phyloP scores from a whole-genome alignment of 2,113 vertebrate genomes.

The Rhombomys opimus region DNA sequence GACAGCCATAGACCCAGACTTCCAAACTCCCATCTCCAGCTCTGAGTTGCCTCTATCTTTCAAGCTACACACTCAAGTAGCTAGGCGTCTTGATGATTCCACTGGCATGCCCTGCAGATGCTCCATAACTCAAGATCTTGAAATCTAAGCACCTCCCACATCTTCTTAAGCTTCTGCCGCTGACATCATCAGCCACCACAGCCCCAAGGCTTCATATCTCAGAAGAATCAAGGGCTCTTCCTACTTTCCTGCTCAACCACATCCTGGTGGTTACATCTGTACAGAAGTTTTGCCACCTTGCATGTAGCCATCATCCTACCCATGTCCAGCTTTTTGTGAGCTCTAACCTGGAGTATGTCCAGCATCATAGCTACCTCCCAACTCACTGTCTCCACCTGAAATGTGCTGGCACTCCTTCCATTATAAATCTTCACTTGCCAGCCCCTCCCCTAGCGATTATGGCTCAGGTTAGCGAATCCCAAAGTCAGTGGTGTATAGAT shows the following conservation, averaged over 20 bases:
- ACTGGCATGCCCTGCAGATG: not conserved
- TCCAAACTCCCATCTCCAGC: not conserved
- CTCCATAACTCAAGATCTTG: not conserved
- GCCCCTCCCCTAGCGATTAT: not conserved
- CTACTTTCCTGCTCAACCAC: not conserved
- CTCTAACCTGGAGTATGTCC: not conserved
- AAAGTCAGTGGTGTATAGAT: not conserved
- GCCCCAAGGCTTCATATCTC: no score
- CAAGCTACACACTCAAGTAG: not conserved
- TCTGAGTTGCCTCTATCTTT: not conserved
- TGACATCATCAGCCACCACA: not conserved
- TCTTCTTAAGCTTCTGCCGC: not conserved
- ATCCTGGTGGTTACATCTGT: not conserved
- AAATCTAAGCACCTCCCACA: not conserved
- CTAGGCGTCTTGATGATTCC: not conserved
- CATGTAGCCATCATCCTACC: rapidly evolving
- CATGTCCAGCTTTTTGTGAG: not conserved
- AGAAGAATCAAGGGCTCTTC: not conserved
- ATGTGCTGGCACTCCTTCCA: not conserved
- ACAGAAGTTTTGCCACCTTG: not conserved
- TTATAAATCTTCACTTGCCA: not conserved
- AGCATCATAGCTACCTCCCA: not conserved
- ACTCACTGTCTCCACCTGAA: not conserved
- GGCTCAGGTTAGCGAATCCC: not conserved
- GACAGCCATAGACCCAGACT: not conserved